These are phyloP conservation scores for Cyprinodon diabolis DNA, from an alignment of 2,797 vertebrate species.

Conservation along the genomic window DNA sequence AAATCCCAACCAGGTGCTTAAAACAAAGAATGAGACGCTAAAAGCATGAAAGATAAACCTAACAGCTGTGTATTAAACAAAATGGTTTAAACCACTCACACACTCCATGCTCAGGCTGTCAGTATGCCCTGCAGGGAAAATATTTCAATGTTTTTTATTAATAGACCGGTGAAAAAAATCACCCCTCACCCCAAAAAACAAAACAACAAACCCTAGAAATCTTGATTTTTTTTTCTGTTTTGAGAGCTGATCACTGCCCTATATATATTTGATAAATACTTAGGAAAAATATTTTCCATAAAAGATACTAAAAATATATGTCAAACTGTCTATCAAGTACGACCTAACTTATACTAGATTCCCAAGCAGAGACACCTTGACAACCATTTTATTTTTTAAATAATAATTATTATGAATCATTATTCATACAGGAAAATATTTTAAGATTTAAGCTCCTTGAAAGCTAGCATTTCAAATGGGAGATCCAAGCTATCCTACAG, in stretches of 20 bases:
- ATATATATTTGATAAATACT: no score
- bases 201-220: not conserved
- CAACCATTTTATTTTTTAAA: no score
- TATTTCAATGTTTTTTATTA: not conserved
- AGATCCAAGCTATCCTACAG: not conserved
- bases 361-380: no score
- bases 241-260: no score
- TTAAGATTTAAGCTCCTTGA: not conserved
- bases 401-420: no score
- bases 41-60: slow-evolving; percentile 24
- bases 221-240: no score
- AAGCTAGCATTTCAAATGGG: not conserved
- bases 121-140: slow-evolving; percentile 21
- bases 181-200: not conserved
- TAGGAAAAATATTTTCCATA: no score
- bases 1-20: slow-evolving; percentile 37
- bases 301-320: no score
- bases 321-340: no score
- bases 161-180: not conserved
- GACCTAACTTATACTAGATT: no score
- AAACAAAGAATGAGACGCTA: slow-evolving; percentile 40
- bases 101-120: slow-evolving; percentile 10
- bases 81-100: slow-evolving; percentile 16
- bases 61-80: slow-evolving; percentile 23
- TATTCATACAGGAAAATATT: no score